These are phyloP conservation scores for Apoderus coryli DNA, from an alignment of 2,888 invertebrate species.

Conservation along the genomic window DNA sequence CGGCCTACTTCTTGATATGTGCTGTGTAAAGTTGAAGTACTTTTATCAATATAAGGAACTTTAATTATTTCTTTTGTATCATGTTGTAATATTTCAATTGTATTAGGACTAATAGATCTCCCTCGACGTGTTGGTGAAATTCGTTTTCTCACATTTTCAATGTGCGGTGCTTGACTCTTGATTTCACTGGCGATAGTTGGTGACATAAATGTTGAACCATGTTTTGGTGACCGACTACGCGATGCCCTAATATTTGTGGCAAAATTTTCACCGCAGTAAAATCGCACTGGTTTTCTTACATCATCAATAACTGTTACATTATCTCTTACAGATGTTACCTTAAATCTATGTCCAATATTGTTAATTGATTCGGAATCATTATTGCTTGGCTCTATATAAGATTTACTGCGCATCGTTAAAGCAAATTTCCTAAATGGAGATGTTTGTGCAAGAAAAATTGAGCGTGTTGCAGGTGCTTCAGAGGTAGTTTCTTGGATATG, in stretches of 20 bases:
- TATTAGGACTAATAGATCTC: slow-evolving; percentile 24
- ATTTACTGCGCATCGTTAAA: slow-evolving; percentile 10
- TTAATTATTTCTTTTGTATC: slow-evolving; percentile 12
- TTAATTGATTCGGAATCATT: neutral
- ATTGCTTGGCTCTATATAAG: slow-evolving; percentile 6
- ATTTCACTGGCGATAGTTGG: slow-evolving; percentile 29
- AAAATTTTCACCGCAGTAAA: slow-evolving; percentile 12
- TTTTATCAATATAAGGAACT: slow-evolving; percentile 23
- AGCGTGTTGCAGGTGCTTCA: slow-evolving; percentile 10
- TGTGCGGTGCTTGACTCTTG: slow-evolving; percentile 25
- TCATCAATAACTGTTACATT: slow-evolving; percentile 9
- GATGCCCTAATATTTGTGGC: neutral
- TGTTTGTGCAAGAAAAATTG: slow-evolving; percentile 16
- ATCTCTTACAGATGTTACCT: slow-evolving; percentile 13
- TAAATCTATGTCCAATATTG: slow-evolving; percentile 12
- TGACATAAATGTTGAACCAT: slow-evolving; percentile 23
- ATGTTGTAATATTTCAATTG: slow-evolving; percentile 9
- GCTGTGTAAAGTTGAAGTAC: slow-evolving; percentile 16
- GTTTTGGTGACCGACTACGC: neutral
- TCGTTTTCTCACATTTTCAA: slow-evolving; percentile 20
- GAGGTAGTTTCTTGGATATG: slow-evolving; percentile 11
- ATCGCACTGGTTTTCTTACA: slow-evolving; percentile 15
- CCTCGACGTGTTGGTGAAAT: slow-evolving; percentile 25
- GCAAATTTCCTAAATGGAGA: slow-evolving; percentile 12
- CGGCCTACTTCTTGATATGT: too few relatives aligned